phyloP scores from a whole-genome alignment of 2,888 invertebrate species.

The Athrips mouffetella region DNA sequence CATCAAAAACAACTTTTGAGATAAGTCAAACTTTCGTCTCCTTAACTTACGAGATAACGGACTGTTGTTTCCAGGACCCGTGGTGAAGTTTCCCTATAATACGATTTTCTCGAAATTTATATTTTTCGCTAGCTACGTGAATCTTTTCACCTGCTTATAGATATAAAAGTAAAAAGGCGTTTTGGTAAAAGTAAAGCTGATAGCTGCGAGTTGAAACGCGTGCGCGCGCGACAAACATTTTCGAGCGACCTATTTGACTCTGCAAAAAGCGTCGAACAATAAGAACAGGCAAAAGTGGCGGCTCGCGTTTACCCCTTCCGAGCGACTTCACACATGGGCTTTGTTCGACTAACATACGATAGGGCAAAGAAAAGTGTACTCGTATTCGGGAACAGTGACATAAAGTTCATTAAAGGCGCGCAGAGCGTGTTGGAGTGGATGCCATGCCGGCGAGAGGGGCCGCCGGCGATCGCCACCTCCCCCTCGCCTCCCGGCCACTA shows the following conservation, averaged over 20 bases:
- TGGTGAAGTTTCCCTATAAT: too few relatives aligned
- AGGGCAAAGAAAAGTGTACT: constrained; percentile 74
- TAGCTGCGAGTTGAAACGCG: too few relatives aligned
- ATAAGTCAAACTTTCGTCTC: too few relatives aligned
- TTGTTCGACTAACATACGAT: constrained; percentile 70
- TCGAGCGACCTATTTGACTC: constrained; percentile 46
- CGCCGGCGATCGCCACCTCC: constrained; percentile 45
- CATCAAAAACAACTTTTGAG: too few relatives aligned
- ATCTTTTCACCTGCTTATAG: too few relatives aligned
- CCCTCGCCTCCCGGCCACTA: constrained; percentile 22
- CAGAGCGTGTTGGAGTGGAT: constrained; percentile 72
- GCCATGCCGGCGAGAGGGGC: constrained; percentile 46
- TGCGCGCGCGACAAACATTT: constrained; percentile 30
- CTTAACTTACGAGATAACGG: too few relatives aligned
- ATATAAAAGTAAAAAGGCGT: too few relatives aligned
- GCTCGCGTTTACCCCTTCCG: constrained; percentile 59
- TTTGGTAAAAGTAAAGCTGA: too few relatives aligned
- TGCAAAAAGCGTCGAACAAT: constrained; percentile 60
- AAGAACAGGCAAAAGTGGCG: constrained; percentile 55
- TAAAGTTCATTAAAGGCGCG: constrained; percentile 76
- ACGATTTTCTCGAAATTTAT: too few relatives aligned
- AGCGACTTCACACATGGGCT: constrained; percentile 63
- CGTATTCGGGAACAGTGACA: constrained; percentile 70
- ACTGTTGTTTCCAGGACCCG: too few relatives aligned
- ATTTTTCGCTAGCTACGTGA: too few relatives aligned